Conservation (phyloP, 2,797 vertebrate species). For the Acomys russatus region DNA sequence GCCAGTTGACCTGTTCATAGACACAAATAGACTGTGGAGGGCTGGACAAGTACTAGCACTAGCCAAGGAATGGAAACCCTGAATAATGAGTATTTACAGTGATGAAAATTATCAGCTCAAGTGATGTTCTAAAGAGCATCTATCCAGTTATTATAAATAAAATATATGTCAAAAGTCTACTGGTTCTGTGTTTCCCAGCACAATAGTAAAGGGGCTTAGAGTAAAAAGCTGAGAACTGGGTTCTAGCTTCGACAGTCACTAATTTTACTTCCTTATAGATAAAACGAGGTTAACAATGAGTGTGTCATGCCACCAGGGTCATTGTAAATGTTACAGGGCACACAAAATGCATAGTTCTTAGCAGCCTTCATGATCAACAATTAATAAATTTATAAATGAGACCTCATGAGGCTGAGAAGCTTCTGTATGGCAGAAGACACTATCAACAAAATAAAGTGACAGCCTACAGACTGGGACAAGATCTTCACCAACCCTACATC, state of each 20-base stretch:
- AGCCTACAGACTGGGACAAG: too few relatives aligned
- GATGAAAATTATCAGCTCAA: slow-evolving; percentile 1
- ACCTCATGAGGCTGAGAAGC: too few relatives aligned
- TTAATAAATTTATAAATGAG: too few relatives aligned
- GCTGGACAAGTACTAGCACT: neutral
- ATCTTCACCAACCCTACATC: too few relatives aligned
- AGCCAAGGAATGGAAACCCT: neutral
- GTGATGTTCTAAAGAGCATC: neutral
- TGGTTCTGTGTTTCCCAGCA: neutral
- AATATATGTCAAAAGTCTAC: neutral
- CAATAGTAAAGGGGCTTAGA: neutral
- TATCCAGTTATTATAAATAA: neutral
- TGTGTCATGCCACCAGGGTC: neutral
- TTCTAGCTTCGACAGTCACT: neutral
- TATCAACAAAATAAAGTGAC: too few relatives aligned
- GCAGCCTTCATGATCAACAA: neutral
- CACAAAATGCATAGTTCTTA: neutral
- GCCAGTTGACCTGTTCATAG: slow-evolving; percentile 46
- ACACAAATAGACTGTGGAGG: neutral
- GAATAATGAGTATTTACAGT: slow-evolving; percentile 24
- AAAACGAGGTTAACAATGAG: neutral
- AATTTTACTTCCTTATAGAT: neutral
- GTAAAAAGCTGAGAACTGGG: neutral
- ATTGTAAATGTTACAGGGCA: neutral
- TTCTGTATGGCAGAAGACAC: too few relatives aligned